Conservation (phyloP, 2,888 invertebrate genomes). For the Brachyopa scutellaris region DNA sequence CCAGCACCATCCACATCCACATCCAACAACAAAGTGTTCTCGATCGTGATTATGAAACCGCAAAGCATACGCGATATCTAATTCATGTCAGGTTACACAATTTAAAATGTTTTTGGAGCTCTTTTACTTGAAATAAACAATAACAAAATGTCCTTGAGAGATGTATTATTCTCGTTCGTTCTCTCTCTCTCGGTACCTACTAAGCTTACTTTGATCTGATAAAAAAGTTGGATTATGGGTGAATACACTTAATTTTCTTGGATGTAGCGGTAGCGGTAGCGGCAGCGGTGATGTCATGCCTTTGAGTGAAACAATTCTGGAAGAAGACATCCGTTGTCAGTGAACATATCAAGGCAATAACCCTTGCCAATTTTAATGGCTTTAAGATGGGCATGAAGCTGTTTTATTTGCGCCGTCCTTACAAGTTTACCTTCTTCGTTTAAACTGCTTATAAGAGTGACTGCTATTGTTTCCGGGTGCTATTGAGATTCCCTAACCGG, state of each 20-base stretch:
- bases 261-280: background rate
- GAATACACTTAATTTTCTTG: conserved; percentile 33
- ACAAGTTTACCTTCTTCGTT: background rate
- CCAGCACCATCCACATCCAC: background rate
- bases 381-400: conserved; percentile 2
- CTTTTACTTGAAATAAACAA: no score
- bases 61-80: background rate
- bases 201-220: conserved; percentile 25
- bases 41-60: conserved; percentile 17
- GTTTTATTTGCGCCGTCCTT: background rate
- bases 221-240: conserved; percentile 33
- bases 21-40: conserved; percentile 18
- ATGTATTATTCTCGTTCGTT: background rate
- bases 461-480: conserved; percentile 36
- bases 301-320: background rate
- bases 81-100: conserved; percentile 45
- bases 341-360: conserved; percentile 14
- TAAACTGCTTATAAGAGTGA: background rate
- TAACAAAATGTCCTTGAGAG: conserved; percentile 47
- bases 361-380: conserved; percentile 28
- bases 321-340: background rate
- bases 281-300: conserved; percentile 42
- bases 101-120: conserved; percentile 9
- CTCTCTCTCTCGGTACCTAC: background rate
- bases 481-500: conserved; percentile 31